These are phyloP conservation scores for Spilarctia lutea DNA, from an alignment of 2,888 invertebrate species.

Conservation along the genomic window DNA sequence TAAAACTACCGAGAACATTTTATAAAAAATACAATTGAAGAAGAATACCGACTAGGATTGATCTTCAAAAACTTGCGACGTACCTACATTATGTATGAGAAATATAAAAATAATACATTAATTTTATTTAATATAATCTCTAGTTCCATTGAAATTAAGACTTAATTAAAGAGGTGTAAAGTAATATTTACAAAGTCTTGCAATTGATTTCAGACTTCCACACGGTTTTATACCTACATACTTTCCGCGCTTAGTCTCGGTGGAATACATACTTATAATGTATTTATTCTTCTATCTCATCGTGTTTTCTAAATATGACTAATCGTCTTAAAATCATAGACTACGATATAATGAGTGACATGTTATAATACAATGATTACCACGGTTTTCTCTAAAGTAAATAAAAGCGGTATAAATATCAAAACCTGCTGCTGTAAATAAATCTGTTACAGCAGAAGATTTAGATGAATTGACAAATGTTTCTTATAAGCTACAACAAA, in stretches of 20 bases:
- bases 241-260: neutral
- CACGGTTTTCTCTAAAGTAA: neutral
- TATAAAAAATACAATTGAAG: neutral
- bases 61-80: neutral
- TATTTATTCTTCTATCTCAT: neutral
- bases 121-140: slow-evolving; percentile 35
- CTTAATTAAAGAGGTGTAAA: neutral
- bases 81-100: neutral
- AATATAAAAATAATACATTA: neutral
- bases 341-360: neutral
- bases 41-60: neutral
- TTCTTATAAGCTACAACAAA: neutral
- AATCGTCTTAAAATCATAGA: neutral
- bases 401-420: neutral
- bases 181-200: slow-evolving; percentile 3
- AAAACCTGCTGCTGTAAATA: neutral
- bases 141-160: slow-evolving; percentile 31
- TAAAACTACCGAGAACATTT: neutral
- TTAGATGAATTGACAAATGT: neutral
- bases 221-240: neutral
- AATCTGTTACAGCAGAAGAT: neutral
- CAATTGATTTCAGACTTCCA: neutral
- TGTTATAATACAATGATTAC: neutral
- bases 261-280: neutral
- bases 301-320: neutral